Evolutionary conservation across 2,888 invertebrate genomes (phyloP).

Genomic region (Drosophila mettleri): DNA sequence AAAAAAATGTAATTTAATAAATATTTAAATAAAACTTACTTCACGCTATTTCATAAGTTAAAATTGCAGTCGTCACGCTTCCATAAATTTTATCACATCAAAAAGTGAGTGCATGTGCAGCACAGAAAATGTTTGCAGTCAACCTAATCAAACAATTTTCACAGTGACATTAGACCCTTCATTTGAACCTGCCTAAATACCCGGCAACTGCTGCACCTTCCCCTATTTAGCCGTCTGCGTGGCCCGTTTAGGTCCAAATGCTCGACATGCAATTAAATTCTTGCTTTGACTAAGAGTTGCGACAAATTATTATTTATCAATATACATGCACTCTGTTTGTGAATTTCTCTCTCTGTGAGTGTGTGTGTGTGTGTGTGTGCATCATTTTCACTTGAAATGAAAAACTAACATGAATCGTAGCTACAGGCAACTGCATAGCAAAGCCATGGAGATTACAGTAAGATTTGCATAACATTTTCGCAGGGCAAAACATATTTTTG

Average conservation of each 20-base stretch:
- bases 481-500: constrained; percentile 7
- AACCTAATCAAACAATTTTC: constrained; percentile 67
- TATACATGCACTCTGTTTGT: constrained; percentile 27
- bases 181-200: background rate
- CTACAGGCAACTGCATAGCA: background rate
- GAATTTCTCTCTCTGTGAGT: background rate
- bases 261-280: constrained; percentile 55
- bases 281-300: constrained; percentile 46
- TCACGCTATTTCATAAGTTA: too few relatives aligned
- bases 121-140: constrained; percentile 47
- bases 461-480: constrained; percentile 52
- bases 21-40: background rate
- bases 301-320: constrained; percentile 65
- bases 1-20: too few relatives aligned
- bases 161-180: constrained; percentile 40
- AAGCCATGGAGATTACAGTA: constrained; percentile 12
- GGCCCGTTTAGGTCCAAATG: background rate
- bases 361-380: constrained; percentile 7
- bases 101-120: constrained; percentile 18
- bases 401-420: constrained; percentile 55
- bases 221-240: background rate
- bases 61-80: background rate
- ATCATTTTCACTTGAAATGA: constrained; percentile 58
- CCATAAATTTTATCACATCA: background rate
- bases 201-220: background rate